Percentiles rank a stretch among this genome's conserved stretches.
Conservation (phyloP, 1,140 invertebrate species). For the Nasonia longicornis region DNA sequence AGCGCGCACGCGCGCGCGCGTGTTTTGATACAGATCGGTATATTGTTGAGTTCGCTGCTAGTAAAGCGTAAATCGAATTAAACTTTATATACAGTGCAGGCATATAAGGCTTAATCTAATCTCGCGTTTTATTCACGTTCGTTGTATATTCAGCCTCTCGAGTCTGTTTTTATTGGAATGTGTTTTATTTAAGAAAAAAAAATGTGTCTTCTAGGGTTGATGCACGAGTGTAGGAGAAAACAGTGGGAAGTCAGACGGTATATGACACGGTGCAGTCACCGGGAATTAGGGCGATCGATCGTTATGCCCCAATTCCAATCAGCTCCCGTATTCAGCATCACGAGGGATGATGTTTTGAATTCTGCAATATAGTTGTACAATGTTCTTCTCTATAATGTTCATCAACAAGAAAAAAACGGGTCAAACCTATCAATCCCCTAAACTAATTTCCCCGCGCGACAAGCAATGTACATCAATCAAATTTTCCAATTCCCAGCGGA, state of each 20-base stretch:
- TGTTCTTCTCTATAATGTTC: neutral
- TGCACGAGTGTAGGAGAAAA: neutral
- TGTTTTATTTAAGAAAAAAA: neutral
- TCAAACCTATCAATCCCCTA: too few relatives aligned
- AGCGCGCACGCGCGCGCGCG: too few relatives aligned
- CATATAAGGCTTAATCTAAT: neutral
- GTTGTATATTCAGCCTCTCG: too few relatives aligned
- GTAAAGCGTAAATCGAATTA: neutral
- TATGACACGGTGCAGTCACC: neutral
- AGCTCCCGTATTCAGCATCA: neutral
- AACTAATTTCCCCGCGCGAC: too few relatives aligned
- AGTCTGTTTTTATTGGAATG: neutral
- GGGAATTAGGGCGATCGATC: slow-evolving; percentile 35
- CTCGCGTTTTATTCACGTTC: neutral
- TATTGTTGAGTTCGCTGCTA: neutral
- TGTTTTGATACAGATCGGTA: neutral
- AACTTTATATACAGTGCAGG: neutral
- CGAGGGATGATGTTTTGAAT: slow-evolving; percentile 15
- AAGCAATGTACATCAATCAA: too few relatives aligned
- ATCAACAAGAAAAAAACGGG: too few relatives aligned
- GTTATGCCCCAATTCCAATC: slow-evolving; percentile 30
- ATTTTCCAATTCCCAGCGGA: too few relatives aligned
- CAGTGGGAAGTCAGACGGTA: neutral
- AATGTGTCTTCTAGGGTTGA: neutral
- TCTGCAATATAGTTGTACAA: neutral